A percentile compares a stretch with the other conserved stretches of the same genome.
These are phyloP conservation scores for Lordiphosa andalusiaca DNA, from an alignment of 2,888 invertebrate species.

Conservation along the genomic window DNA sequence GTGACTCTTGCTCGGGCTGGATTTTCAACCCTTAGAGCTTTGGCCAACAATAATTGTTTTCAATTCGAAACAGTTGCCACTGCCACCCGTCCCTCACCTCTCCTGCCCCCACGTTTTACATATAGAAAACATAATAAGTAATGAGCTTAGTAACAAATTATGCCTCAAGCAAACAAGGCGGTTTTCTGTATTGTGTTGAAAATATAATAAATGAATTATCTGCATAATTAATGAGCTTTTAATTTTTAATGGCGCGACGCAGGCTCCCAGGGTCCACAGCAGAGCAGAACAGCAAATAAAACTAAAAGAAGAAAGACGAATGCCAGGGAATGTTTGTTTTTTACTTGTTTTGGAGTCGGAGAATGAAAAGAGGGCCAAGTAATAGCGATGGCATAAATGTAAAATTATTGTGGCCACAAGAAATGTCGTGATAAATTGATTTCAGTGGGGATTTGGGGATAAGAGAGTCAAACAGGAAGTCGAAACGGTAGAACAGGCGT, in stretches of 20 bases:
- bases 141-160: conserved; percentile 70
- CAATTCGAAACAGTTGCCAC: conserved; percentile 65
- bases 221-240: conserved; percentile 79
- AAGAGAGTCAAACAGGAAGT: too few relatives aligned
- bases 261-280: conserved; percentile 40
- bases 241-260: conserved; percentile 75
- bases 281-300: conserved; percentile 24
- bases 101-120: conserved; percentile 25
- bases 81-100: conserved; percentile 17
- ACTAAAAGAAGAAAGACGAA: conserved; percentile 18
- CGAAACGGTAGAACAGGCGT: too few relatives aligned
- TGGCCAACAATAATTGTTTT: conserved; percentile 65
- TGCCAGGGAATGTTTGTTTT: conserved; percentile 50
- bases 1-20: conserved; percentile 6
- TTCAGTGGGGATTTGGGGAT: too few relatives aligned
- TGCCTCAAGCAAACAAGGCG: conserved; percentile 32
- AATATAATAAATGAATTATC: conserved; percentile 79
- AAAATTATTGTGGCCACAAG: neutral
- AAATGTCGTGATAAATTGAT: neutral
- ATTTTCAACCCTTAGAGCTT: conserved; percentile 29
- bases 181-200: conserved; percentile 69
- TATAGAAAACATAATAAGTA: conserved; percentile 26
- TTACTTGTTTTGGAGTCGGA: conserved; percentile 10
- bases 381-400: conserved; percentile 4
- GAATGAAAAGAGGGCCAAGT: neutral